These are phyloP conservation scores for Gallinago media DNA, from an alignment of 2,113 vertebrate species.

Conservation along the genomic window DNA sequence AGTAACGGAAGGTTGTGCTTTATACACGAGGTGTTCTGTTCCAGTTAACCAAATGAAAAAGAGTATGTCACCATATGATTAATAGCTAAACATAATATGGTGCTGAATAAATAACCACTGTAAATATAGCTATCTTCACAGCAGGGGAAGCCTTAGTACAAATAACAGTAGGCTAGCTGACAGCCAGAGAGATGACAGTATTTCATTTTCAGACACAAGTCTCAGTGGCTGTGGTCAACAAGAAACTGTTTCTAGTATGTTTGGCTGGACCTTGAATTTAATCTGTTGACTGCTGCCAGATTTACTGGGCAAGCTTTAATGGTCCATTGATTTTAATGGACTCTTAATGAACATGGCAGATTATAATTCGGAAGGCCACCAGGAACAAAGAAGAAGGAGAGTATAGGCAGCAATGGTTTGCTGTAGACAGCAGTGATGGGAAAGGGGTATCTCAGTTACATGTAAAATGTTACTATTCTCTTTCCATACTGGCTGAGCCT, in stretches of 20 bases:
- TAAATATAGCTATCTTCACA: conserved; percentile 59
- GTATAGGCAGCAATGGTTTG: neutral
- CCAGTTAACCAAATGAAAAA: conserved; percentile 3
- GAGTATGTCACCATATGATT: neutral
- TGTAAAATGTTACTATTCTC: neutral
- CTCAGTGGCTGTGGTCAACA: conserved; percentile 44
- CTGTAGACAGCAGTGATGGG: neutral
- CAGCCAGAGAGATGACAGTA: conserved; percentile 28
- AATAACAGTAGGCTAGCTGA: conserved; percentile 35
- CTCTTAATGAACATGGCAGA: conserved; percentile 1
- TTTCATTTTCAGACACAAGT: conserved; percentile 16
- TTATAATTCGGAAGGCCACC: neutral
- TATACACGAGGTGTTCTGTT: neutral
- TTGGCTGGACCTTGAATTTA: conserved; percentile 25
- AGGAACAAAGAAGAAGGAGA: neutral
- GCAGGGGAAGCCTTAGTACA: conserved; percentile 19
- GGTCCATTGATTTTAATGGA: conserved; percentile 20
- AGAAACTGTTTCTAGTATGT: conserved; percentile 9
- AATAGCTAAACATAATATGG: conserved; percentile 25
- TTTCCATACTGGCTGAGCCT: neutral
- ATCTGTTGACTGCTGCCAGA: conserved; percentile 19
- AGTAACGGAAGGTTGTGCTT: neutral
- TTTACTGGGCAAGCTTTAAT: neutral
- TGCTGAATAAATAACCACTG: conserved; percentile 28
- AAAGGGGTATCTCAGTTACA: neutral